A percentile compares a stretch with the other conserved stretches of the same genome.
These are phyloP conservation scores for Graphium colonna DNA, from an alignment of 2,888 invertebrate species.

Conservation along the genomic window DNA sequence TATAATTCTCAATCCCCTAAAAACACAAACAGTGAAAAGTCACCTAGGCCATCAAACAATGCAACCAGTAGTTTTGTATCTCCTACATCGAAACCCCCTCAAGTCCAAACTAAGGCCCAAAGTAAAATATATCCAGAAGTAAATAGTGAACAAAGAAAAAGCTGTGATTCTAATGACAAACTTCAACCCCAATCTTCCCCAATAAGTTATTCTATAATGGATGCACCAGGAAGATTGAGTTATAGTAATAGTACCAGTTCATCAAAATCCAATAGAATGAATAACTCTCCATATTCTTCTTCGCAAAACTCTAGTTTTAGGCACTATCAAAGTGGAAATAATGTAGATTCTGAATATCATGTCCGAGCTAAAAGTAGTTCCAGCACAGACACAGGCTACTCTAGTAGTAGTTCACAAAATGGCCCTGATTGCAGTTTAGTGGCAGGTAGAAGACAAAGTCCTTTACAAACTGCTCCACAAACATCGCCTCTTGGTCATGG, in stretches of 20 bases:
- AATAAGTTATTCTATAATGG: slow-evolving; percentile 88
- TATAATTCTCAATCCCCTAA: slow-evolving; percentile 69
- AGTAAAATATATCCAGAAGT: slow-evolving; percentile 88
- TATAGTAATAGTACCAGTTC: slow-evolving; percentile 77
- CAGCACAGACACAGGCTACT: slow-evolving; percentile 82
- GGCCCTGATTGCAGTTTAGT: slow-evolving; percentile 84
- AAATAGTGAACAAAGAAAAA: slow-evolving; percentile 73
- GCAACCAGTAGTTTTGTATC: slow-evolving; percentile 76
- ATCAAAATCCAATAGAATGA: slow-evolving; percentile 71
- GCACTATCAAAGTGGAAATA: slow-evolving; percentile 82
- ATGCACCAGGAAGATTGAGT: slow-evolving; percentile 82
- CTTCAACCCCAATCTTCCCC: slow-evolving; percentile 83
- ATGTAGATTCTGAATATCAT: slow-evolving; percentile 82
- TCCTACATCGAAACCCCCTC: slow-evolving; percentile 73
- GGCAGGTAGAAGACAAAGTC: slow-evolving; percentile 85
- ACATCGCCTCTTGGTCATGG: slow-evolving; percentile 87
- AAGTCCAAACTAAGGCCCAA: slow-evolving; percentile 87
- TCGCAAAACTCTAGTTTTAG: slow-evolving; percentile 79
- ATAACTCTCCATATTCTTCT: slow-evolving; percentile 73
- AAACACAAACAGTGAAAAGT: slow-evolving; percentile 58
- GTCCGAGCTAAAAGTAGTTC: slow-evolving; percentile 81
- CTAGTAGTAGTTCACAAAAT: slow-evolving; percentile 81
- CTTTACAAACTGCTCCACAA: slow-evolving; percentile 84
- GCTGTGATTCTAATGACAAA: slow-evolving; percentile 77
- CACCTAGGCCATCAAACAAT: slow-evolving; percentile 50